Evolutionary conservation across 1,140 invertebrate genomes (phyloP).

Genomic region (Ladona fulva): DNA sequence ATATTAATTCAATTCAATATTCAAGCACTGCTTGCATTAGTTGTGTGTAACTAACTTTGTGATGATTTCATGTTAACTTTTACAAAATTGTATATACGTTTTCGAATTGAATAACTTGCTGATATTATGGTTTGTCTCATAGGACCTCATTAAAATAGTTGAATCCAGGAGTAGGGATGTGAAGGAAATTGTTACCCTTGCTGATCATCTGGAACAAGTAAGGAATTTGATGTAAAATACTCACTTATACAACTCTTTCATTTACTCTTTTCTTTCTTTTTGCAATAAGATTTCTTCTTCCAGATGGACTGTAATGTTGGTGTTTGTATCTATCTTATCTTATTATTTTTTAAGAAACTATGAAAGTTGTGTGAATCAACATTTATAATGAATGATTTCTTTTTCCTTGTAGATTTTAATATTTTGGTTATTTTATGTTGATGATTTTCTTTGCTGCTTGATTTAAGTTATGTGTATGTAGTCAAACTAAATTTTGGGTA

Average conservation of each 20-base stretch:
- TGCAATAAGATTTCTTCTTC: neutral
- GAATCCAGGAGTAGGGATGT: constrained; percentile 60
- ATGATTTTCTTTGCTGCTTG: no score
- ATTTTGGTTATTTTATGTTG: no score
- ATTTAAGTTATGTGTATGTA: no score
- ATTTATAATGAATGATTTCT: no score
- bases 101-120: constrained; percentile 13
- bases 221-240: constrained; percentile 35
- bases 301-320: constrained; percentile 11
- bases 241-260: constrained; percentile 11
- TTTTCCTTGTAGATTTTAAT: no score
- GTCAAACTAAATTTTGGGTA: no score
- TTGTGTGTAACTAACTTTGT: constrained; percentile 13
- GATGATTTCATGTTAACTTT: neutral
- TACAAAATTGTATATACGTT: neutral
- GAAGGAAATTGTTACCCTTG: constrained; percentile 59
- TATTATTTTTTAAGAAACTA: neutral
- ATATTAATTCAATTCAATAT: no score
- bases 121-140: constrained; percentile 26
- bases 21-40: no score
- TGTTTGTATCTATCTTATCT: constrained; percentile 19
- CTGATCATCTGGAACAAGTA: constrained; percentile 79
- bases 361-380: no score
- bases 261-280: constrained; percentile 18
- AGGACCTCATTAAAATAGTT: constrained; percentile 67